Evolutionary conservation across 2,888 invertebrate species (phyloP), one percentile per base, ranked within the genome.

Genomic region (Trissoscelio sp.): DNA sequence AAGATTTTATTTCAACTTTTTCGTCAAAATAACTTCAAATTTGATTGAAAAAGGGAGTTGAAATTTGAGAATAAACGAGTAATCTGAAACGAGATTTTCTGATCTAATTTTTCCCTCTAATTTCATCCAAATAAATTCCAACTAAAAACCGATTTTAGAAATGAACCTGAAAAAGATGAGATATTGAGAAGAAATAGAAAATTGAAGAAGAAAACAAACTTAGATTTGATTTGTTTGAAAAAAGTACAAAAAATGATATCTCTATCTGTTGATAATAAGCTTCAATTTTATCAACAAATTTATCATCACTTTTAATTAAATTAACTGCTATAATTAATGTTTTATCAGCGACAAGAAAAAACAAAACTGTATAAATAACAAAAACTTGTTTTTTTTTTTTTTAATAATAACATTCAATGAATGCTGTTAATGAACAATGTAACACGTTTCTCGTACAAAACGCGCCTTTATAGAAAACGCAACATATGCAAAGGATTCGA

Each of bases 401-500:
- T n/a, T 18, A 57, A 16, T 22, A 39, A 42, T 5, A n/a, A 11
- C 6, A 48, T 20, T 48, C 11, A 48, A 22, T 48, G 48, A 48
- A 20, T 20, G 46, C 6, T 11, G 9, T 64, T 34, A 64, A 64
- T 44, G 64, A 51, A 64, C n/a, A 64, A 34, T 31, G n/a, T 39
- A 14, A 18, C 11, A 20, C 34, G n/a, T 6, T 14, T 7, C 20
- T 12, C 67, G 57, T 22, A 24, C 34, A 7, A 39, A 48, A 12
- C 48, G 44, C 24, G 11, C 48, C 58, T 70, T 48, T 37, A 16
- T 39, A 31, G 31, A 60, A 60, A 60, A 37, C 37, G 58, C 58
- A 48, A 51, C 60, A 42, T 60, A 72, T 72, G 72, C 60, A 51
- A 72, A 60, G 60, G 72, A 72, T 51, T 60, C 51, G 39, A 60